Percentiles rank a stretch among this genome's conserved stretches.
Conservation (phyloP, 2,888 invertebrate genomes). For the Drosophila yooni region DNA sequence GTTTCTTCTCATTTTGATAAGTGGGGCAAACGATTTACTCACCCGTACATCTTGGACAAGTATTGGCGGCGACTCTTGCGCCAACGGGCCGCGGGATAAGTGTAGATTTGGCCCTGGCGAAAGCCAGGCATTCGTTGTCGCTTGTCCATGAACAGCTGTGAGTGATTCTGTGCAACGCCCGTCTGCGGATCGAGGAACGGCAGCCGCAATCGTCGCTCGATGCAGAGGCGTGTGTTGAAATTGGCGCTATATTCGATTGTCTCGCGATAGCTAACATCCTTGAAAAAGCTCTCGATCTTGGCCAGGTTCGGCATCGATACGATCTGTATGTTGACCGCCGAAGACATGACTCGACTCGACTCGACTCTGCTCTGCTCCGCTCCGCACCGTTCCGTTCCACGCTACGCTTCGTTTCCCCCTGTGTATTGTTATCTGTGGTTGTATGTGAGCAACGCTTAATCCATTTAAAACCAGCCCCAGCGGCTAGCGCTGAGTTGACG, state of each 20-base stretch:
- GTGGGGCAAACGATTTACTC: constrained; percentile 33
- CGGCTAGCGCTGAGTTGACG: constrained; percentile 59
- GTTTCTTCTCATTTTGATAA: background rate
- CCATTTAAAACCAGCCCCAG: constrained; percentile 61
- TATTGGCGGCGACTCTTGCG: constrained; percentile 95
- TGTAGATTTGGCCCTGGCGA: constrained; percentile 95
- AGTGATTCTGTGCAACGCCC: constrained; percentile 97
- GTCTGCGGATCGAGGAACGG: constrained; percentile 99
- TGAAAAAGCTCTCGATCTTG: constrained; percentile 92
- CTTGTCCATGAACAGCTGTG: constrained; percentile 94
- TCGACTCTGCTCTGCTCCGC: constrained; percentile 13
- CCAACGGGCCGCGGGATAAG: constrained; percentile 96
- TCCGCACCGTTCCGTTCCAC: constrained; percentile 15
- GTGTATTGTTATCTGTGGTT: constrained; percentile 47
- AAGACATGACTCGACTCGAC: constrained; percentile 81
- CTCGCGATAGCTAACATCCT: constrained; percentile 95
- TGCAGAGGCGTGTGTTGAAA: constrained; percentile 95
- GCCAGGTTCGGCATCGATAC: constrained; percentile 89
- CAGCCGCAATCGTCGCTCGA: constrained; percentile 95
- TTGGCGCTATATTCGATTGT: constrained; percentile 97
- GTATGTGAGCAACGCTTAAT: constrained; percentile 53
- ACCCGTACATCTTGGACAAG: constrained; percentile 86
- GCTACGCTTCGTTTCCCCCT: constrained; percentile 24
- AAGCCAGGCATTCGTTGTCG: constrained; percentile 96
- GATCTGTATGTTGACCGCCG: constrained; percentile 89